Base-by-base conservation (phyloP, 2,797 vertebrate species). In the Pseudotriccus pelzelni region DNA sequence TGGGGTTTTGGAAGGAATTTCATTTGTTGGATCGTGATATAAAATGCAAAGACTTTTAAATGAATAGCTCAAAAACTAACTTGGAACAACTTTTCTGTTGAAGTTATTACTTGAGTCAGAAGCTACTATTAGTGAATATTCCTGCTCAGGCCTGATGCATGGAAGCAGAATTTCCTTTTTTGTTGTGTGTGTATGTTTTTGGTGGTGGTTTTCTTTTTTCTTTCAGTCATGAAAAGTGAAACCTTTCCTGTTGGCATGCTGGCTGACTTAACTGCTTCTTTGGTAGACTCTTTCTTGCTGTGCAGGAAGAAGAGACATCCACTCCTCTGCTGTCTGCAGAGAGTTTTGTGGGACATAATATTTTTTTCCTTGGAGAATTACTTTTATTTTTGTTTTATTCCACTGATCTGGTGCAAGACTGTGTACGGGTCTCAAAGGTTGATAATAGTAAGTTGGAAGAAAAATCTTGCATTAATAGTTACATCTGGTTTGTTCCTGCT, bases 1-100 rank as follows among this genome's bases (percentile, higher is more conserved):
- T 92, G 87, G 67, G 22, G 69, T 72, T 84, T 90, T 79, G 79
- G 64, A 91, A 96, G 24, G 79, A 92, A 66, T 93, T 79, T 74
- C 0, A 7, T 74, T 77, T 58, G 34, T 50, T 89, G 89, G 74
- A 76, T 76, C 0, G 0, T 70, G 74, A 50, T 93, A 59, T 41
- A 46, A 88, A 94, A 68, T 70, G 72, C 53, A n/a, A 81, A 80
- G 56, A 10, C 50, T 89, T 93, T 37, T n/a, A 44, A 55, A 66
- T 63, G 56, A 82, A 28, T 53, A 87, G 67, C 69, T 94, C 4
- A 62, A 69, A 91, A 89, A 68, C 9, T 50, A 36, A 63, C 30
- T 74, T 84, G 83, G 39, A 67, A 36, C 30, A 68, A 36, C 39
- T 87, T 76, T 78, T 87, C 37, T 80, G 28, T 41, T 81, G 55